Conservation (phyloP, 2,797 vertebrate species). For the Cichlasoma orientale region DNA sequence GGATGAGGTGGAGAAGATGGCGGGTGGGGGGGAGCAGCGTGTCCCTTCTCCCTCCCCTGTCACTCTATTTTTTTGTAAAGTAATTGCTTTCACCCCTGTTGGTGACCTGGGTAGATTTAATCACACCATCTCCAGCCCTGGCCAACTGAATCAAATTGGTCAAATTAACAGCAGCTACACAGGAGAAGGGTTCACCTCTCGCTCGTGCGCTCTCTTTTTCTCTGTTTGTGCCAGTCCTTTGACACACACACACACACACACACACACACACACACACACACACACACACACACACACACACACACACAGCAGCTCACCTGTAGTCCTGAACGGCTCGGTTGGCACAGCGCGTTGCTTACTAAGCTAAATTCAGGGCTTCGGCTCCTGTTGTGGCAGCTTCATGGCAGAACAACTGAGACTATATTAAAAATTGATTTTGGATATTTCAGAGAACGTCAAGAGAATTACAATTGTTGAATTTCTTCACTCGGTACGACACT, state of each 20-base stretch:
- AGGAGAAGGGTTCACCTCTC: constrained; percentile 63
- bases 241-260: constrained; percentile 6
- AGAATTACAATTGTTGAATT: not conserved
- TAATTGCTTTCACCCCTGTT: constrained; percentile 85
- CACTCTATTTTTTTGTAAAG: constrained; percentile 80
- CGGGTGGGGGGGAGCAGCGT: constrained; percentile 49
- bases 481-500: not conserved
- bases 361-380: constrained; percentile 54
- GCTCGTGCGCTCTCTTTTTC: constrained; percentile 2
- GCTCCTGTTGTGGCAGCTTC: constrained; percentile 32
- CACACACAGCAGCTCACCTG: constrained; percentile 40
- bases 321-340: constrained; percentile 46
- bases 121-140: constrained; percentile 77
- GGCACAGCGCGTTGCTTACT: constrained; percentile 50
- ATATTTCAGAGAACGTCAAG: constrained; percentile 13
- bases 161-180: constrained; percentile 78
- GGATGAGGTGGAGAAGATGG: constrained; percentile 8
- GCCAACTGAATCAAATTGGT: constrained; percentile 83
- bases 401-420: constrained; percentile 18
- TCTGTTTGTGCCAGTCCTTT: constrained; percentile 10
- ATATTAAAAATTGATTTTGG: constrained; percentile 40
- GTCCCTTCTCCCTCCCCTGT: constrained; percentile 61
- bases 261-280: not conserved
- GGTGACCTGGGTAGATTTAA: constrained; percentile 85
- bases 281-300: not conserved